Evolutionary conservation across 2,797 vertebrate species (phyloP), one percentile per base, ranked within the genome.

Genomic region (Chelon labrosus): DNA sequence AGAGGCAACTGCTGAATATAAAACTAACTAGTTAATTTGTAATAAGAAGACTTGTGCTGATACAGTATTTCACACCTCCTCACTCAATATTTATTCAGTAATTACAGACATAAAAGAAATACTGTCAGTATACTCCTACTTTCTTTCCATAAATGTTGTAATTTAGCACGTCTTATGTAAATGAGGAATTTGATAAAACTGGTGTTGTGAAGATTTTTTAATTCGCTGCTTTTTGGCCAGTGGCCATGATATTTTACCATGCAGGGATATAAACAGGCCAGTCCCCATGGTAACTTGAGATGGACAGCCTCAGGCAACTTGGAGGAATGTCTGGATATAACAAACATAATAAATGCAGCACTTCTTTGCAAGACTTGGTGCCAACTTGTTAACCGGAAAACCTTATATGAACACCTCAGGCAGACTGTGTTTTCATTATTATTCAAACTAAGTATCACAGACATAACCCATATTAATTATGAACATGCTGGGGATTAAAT

Each of bases 241-340:
- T 73, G 64, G 41, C 68, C 35, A 16, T 13, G 64, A 44, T 22
- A 49, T 70, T 73, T 61, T 64, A 53, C 20, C 50, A 68, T 68
- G 65, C 67, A 59, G 17, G 52, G 9, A 64, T 50, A 65, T 51
- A 67, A 81, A 81, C 50, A 75, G n/a, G 51, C 64, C 73, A 65
- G 61, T 77, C 56, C 52, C 80, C 46, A 53, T 65, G 74, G 79
- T 65, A 76, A 82, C 60, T 49, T 58, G 39, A 65, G 56, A 66
- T 42, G 46, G 55, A 61, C 39, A 64, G 61, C 79, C 77, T 66
- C 17, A 70, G 74, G 80, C 41, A 58, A 63, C 50, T 65, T 60
- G 35, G 53, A 61, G 39, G 25, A 62, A 57, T 59, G 53, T 62
- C 51, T 82, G 73, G 37, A 64, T 73, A 63, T 19, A 70, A 50